Percentiles rank a stretch among this genome's conserved stretches.
phyloP scores from a whole-genome alignment of 2,888 invertebrate genomes.

The Plebejus argus region DNA sequence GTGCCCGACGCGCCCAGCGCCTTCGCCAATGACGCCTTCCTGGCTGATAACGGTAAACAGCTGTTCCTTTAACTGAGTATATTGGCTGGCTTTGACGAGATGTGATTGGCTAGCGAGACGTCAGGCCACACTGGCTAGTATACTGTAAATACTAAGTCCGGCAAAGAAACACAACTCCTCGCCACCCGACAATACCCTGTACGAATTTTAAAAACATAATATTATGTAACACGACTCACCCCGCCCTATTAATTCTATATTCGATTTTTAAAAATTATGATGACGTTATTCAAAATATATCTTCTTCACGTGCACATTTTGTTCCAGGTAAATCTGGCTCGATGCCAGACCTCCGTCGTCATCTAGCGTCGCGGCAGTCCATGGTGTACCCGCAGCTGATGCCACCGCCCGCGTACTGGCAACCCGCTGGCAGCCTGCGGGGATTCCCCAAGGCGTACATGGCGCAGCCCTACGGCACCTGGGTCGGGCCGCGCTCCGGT shows the following conservation, averaged over 20 bases:
- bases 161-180: too few species aligned
- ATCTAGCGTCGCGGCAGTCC: conserved; percentile 66
- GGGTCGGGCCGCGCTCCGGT: conserved; percentile 72
- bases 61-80: neutral
- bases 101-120: too few species aligned
- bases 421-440: conserved; percentile 70
- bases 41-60: conserved; percentile 67
- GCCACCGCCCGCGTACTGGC: conserved; percentile 73
- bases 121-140: too few species aligned
- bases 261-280: too few species aligned
- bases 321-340: conserved; percentile 74
- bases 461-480: conserved; percentile 69
- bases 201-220: too few species aligned
- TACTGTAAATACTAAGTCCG: too few species aligned
- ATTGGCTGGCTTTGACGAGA: too few species aligned
- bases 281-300: too few species aligned
- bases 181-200: too few species aligned
- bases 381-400: conserved; percentile 66
- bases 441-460: conserved; percentile 65
- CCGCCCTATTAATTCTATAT: too few species aligned
- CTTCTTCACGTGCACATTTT: neutral
- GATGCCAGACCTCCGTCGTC: conserved; percentile 75
- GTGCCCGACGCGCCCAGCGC: conserved; percentile 70
- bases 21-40: conserved; percentile 73
- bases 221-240: too few species aligned